Conservation (phyloP, 2,113 vertebrate species). For the Desmodus rotundus region DNA sequence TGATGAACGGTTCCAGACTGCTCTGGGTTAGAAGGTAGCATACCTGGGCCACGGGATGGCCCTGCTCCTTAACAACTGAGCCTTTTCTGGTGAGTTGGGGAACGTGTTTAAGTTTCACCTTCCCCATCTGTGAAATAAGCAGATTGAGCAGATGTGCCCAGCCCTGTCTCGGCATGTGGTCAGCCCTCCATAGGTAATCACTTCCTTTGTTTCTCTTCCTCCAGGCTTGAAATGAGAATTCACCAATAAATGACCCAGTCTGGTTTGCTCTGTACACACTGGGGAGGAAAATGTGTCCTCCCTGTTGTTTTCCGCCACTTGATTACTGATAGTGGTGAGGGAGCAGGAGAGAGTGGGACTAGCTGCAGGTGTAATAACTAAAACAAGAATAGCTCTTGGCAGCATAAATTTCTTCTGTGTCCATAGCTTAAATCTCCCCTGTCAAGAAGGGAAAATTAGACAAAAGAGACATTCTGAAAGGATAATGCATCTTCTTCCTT, state of each 20-base stretch:
- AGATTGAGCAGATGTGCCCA: not conserved
- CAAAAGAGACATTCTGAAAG: conserved; percentile 30
- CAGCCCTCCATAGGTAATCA: not conserved
- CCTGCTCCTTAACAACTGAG: not conserved
- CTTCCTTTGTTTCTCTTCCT: not conserved
- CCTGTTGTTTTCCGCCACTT: not conserved
- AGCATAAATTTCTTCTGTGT: not conserved
- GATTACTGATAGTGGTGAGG: not conserved
- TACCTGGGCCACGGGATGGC: not conserved
- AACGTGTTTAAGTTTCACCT: not conserved
- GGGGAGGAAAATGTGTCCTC: not conserved
- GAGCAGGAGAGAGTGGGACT: not conserved
- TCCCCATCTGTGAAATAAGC: not conserved
- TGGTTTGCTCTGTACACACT: not conserved
- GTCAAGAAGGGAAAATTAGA: conserved; percentile 52
- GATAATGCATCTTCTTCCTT: not conserved
- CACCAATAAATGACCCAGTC: not conserved
- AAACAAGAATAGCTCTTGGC: conserved; percentile 17
- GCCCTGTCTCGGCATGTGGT: rapidly evolving
- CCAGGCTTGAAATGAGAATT: not conserved
- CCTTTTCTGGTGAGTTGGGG: not conserved
- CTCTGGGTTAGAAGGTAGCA: not conserved
- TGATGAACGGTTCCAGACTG: not conserved
- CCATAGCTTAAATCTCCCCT: conserved; percentile 10
- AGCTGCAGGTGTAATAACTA: not conserved